Evolutionary conservation across 2,797 vertebrate species (phyloP).

Genomic region (Champsocephalus gunnari): DNA sequence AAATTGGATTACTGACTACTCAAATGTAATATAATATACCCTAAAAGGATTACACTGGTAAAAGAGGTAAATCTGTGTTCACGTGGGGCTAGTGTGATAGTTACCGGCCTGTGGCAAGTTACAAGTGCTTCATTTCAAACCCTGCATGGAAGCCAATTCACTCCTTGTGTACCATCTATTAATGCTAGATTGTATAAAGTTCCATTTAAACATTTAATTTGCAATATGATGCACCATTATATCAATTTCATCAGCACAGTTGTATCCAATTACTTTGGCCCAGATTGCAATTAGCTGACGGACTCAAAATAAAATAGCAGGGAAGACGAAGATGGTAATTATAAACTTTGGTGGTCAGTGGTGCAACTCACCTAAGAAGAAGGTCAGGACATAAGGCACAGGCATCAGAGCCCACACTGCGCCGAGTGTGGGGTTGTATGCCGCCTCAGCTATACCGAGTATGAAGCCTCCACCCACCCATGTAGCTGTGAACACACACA

Average conservation of each 20-base stretch:
- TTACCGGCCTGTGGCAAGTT: neutral
- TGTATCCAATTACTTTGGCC: conserved; percentile 1
- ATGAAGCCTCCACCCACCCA: conserved; percentile 90
- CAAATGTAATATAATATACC: neutral
- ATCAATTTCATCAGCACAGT: neutral
- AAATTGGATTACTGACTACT: neutral
- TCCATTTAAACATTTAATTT: neutral
- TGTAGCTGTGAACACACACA: conserved; percentile 77
- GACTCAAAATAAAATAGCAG: too few species aligned
- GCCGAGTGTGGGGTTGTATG: conserved; percentile 86
- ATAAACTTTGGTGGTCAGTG: neutral
- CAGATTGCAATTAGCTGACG: neutral
- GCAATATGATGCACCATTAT: neutral
- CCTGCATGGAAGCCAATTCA: neutral
- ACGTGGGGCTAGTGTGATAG: neutral
- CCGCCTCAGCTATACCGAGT: conserved; percentile 86
- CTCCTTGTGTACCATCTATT: neutral
- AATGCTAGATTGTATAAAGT: neutral
- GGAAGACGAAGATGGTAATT: neutral
- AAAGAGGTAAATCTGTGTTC: neutral
- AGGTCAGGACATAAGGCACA: conserved; percentile 84
- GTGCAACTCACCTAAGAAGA: conserved; percentile 83
- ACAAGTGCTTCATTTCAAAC: conserved; percentile 8
- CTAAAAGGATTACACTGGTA: neutral
- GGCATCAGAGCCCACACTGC: conserved; percentile 87